Evolutionary conservation across 2,113 vertebrate genomes (phyloP).

Genomic region (Oncorhynchus masou): DNA sequence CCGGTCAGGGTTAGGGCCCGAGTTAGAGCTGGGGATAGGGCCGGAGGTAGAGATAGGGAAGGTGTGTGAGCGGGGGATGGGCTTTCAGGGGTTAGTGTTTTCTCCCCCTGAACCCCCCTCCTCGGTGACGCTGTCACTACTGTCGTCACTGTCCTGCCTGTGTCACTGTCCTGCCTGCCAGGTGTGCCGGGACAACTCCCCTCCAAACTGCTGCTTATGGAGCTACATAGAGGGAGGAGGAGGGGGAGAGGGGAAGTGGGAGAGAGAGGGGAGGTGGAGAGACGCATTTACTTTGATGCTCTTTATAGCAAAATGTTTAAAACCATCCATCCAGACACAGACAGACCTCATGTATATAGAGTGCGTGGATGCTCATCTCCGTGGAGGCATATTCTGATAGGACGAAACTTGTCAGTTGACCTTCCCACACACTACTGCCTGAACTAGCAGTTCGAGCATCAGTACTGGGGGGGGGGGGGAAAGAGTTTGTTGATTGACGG

Average conservation of each 20-base stretch:
- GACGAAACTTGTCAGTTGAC: conserved; percentile 90
- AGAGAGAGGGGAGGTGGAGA: not conserved
- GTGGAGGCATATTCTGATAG: conserved; percentile 95
- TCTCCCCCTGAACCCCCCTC: conserved; percentile 72
- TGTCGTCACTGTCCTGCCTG: conserved; percentile 92
- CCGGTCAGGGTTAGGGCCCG: conserved; percentile 45
- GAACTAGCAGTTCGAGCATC: conserved; percentile 90
- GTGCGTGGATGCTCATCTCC: conserved; percentile 96
- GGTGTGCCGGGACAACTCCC: conserved; percentile 86
- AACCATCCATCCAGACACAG: not conserved
- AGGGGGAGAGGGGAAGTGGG: too few relatives aligned
- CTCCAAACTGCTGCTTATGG: conserved; percentile 91
- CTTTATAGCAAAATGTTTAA: not conserved
- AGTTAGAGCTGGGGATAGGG: conserved; percentile 52
- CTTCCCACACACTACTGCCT: conserved; percentile 95
- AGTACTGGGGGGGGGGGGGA: conserved; percentile 64
- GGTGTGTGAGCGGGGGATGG: conserved; percentile 83
- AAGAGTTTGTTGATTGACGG: not conserved
- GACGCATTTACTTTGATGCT: not conserved
- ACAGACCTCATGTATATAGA: conserved; percentile 94
- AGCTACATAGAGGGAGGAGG: conserved; percentile 66
- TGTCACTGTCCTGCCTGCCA: conserved; percentile 96
- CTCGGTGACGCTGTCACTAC: conserved; percentile 86
- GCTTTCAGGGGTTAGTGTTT: conserved; percentile 41
- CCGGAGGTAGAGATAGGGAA: conserved; percentile 78